These are phyloP conservation scores for Panopea generosa DNA, from an alignment of 2,888 invertebrate genomes.

Conservation along the genomic window DNA sequence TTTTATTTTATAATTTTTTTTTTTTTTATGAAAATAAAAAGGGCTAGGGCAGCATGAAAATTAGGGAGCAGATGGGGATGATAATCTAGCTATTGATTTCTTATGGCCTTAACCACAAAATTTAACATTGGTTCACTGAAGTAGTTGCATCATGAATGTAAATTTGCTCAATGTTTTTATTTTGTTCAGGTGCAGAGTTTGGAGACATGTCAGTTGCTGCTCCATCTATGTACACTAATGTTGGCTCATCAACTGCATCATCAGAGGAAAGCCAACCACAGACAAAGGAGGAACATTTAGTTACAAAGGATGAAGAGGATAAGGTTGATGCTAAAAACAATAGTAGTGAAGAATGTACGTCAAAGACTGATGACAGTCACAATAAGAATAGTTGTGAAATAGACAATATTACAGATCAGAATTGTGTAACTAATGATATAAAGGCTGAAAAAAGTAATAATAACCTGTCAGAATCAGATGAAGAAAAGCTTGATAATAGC, in stretches of 20 bases:
- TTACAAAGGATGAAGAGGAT: neutral
- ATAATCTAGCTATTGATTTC: too few relatives aligned
- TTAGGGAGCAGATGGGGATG: too few relatives aligned
- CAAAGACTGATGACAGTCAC: neutral
- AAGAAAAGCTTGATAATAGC: too few relatives aligned
- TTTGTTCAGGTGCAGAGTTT: conserved; percentile 38
- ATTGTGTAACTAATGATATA: neutral
- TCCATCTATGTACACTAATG: conserved; percentile 1
- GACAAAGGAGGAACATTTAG: too few relatives aligned
- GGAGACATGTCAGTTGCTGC: conserved; percentile 51
- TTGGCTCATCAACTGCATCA: neutral
- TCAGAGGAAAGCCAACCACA: neutral
- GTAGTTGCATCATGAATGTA: too few relatives aligned
- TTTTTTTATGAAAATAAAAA: too few relatives aligned
- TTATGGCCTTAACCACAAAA: too few relatives aligned
- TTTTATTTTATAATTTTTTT: too few relatives aligned
- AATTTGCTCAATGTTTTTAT: neutral
- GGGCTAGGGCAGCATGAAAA: too few relatives aligned
- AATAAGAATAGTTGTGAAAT: neutral
- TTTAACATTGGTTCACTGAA: too few relatives aligned
- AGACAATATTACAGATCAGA: neutral
- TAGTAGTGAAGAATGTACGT: neutral
- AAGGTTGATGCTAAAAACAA: neutral
- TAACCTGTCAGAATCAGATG: neutral
- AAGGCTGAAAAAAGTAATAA: neutral